Evolutionary conservation across 2,113 vertebrate species (phyloP).

Genomic region (Mixornis gularis): DNA sequence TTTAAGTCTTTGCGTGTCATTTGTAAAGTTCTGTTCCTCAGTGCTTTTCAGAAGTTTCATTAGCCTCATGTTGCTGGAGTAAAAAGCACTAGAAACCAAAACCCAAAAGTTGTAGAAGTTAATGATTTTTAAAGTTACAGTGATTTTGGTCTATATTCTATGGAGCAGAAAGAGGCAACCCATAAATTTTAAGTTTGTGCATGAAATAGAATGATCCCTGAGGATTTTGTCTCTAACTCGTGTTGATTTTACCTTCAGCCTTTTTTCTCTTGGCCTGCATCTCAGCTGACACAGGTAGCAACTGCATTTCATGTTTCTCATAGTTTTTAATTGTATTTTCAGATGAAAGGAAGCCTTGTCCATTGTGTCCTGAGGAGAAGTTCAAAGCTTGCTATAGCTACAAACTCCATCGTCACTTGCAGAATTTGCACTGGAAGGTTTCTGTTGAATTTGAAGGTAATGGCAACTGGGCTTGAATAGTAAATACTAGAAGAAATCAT

Average conservation of each 20-base stretch:
- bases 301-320: background rate
- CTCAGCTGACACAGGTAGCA: background rate
- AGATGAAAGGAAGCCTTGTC: slow-evolving; percentile 87
- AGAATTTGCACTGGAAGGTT: slow-evolving; percentile 97
- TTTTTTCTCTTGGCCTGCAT: background rate
- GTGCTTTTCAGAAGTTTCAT: background rate
- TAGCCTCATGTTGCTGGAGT: background rate
- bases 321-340: background rate
- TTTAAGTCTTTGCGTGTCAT: background rate
- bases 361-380: slow-evolving; percentile 90
- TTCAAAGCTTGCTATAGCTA: slow-evolving; percentile 89
- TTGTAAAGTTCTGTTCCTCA: background rate
- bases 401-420: slow-evolving; percentile 89
- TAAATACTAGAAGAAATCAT: background rate
- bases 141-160: background rate
- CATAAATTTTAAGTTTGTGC: background rate
- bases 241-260: background rate
- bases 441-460: slow-evolving; percentile 95
- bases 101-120: background rate
- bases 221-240: background rate
- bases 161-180: background rate
- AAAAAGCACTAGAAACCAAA: background rate
- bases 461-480: background rate
- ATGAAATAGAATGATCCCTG: background rate
- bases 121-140: background rate